Base-by-base conservation (phyloP, 2,113 vertebrate genomes). In the Catharus minimus region DNA sequence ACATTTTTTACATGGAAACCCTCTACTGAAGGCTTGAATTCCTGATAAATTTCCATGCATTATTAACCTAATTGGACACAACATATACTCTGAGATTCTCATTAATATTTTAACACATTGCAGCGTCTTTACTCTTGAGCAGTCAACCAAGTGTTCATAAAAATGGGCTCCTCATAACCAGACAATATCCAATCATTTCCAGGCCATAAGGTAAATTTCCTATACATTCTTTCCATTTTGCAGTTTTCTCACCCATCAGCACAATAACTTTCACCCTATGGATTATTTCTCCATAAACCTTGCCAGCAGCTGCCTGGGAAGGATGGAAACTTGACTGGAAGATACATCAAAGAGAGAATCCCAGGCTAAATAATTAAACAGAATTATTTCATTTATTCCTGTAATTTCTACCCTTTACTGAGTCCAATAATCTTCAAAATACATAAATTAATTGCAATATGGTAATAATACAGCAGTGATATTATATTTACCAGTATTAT, bases 141-240 rank as follows among this genome's bases (percentile, higher is more conserved):
- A 60, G 89, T 94, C 97, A 97, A 97, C 94, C 82, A 33, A 95
- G 57, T 90, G 93, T 95, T 95, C 94, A 84, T 96, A 94, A 95
- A 97, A 97, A 95, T 73, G 83, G 94, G 53, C 83, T 95, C 80
- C 92, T 95, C 79, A 82, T 94, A 97, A 97, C 89, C 95, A 97
- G 95, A 97, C 96, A 97, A 95, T 92, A 94, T 86, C 95, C 95
- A 97, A 97, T 98, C 75, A 92, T 95, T 98, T 98, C 97, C 96
- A 96, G 96, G 89, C 94, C 97, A 97, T 97, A 96, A 97, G 94
- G 95, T 96, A 96, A 95, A 97, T 97, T 95, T 94, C 88, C 52
- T 82, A 41, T 89, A 32, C 39, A 90, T 90, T 93, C 95, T 96
- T 95, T 90, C 89, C 62, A n/a, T 96, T 95, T 95, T 93, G 88